Base-by-base conservation (phyloP, 1,140 invertebrate species). In the Drosophila arawakana region DNA sequence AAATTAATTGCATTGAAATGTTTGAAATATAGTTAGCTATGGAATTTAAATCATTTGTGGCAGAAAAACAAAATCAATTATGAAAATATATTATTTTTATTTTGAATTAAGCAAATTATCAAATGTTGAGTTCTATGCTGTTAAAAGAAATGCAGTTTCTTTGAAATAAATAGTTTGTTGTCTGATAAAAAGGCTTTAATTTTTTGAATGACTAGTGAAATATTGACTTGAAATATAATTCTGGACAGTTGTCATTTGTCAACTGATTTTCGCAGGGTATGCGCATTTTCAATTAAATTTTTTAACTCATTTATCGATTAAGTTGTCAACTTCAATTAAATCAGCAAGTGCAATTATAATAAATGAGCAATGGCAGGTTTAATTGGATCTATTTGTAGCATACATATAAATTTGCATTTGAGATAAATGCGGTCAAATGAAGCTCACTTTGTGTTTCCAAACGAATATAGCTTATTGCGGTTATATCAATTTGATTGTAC, bases 291-390 rank as follows among this genome's bases (percentile, higher is more conserved):
- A 15, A 47, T 60, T 54, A 50, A 37, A 13, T 34, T 47, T 15
- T 15, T 30, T n/a, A 34, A 46, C 37, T 18, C 44, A 35, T 58
- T 30, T 73, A 30, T 55, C 49, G 60, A 73, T 69, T 74, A 75
- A 68, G 13, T 46, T 50, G 59, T 68, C 55, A 46, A 49, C 41
- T 44, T 52, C 43, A 75, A 78, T 78, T 41, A 65, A 75, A 75
- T 78, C 60, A 70, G 39, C 66, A 66, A 61, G 55, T 65, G 54
- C 54, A 78, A 75, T 75, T 74, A 75, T 63, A 30, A 21, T 65
- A 70, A 78, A 75, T 65, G 35, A 41, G 21, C 25, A 71, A 55
- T 60, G 41, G 47, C 34, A 11, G 5, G 21, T 60, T 55, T 63
- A 75, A 78, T 78, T 78, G 49, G 13, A 41, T 46, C 57, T 70